Percentiles rank a stretch among this genome's conserved stretches.
These are phyloP conservation scores for Bugula neritina DNA, from an alignment of 2,888 invertebrate species.

Conservation along the genomic window DNA sequence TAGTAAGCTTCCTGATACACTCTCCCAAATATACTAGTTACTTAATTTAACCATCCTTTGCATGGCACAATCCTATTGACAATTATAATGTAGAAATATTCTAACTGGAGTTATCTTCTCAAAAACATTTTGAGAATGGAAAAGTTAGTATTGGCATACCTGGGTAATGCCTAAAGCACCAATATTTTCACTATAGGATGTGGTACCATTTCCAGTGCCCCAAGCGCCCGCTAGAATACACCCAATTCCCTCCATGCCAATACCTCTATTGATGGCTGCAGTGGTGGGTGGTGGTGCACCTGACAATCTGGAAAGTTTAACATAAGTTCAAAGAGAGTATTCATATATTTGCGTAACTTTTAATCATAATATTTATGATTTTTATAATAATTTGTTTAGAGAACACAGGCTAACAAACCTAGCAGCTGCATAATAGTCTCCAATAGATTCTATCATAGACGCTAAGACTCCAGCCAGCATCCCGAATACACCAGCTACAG, in stretches of 20 bases:
- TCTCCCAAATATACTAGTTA: no score
- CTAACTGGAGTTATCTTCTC: no score
- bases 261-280: slow-evolving; percentile 78
- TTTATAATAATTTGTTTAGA: no score
- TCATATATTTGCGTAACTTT: no score
- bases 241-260: slow-evolving; percentile 73
- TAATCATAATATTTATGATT: no score
- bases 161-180: slow-evolving; percentile 82
- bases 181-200: slow-evolving; percentile 83
- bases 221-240: slow-evolving; percentile 76
- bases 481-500: slow-evolving; percentile 42
- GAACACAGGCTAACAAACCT: no score
- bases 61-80: no score
- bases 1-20: no score
- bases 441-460: slow-evolving; percentile 58
- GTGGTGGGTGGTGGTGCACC: slow-evolving; percentile 76
- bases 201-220: slow-evolving; percentile 81
- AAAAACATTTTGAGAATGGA: no score
- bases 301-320: slow-evolving; percentile 43
- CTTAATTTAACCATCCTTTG: no score
- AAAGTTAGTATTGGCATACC: slow-evolving; percentile 53
- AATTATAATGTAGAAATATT: no score
- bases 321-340: no score
- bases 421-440: slow-evolving; percentile 84
- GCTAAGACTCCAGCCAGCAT: slow-evolving; percentile 46